Evolutionary conservation across 1,140 invertebrate species (phyloP), one percentile per base, ranked within the genome.

Genomic region (Eumaeus atala): DNA sequence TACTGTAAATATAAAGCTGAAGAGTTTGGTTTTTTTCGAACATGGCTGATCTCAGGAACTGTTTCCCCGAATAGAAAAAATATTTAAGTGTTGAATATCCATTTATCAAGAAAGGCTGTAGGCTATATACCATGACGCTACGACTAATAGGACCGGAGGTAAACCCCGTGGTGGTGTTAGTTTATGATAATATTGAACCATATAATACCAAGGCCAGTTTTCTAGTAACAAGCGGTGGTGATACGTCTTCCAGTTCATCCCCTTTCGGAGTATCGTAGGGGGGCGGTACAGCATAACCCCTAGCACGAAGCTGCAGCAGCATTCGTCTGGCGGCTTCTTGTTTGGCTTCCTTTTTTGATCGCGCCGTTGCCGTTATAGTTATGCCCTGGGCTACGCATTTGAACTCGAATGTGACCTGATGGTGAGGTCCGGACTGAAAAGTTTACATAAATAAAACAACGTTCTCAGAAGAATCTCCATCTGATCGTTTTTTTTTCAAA

Each of bases 271-370:
- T 16, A 18, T 56, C 49, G 54, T 68, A 82, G 12, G 76, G 74
- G 14, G 67, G 61, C 9, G 77, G 74, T 48, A 81, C 76, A 0
- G 51, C 4, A 28, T 59, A 16, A 0, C 78, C 78, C n/a, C 48
- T 49, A 6, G 53, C 51, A 18, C 65, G 58, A 10, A 83, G 66
- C 16, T 55, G 44, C 21, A 44, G 36, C 55, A 81, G 64, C 74
- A 77, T 72, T 11, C 63, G 33, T 1, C 66, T 58, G 7, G 81
- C 81, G 8, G 66, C 77, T 55, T 84, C 79, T 54, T 84, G 81
- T 50, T 84, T 84, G 14, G 78, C 81, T 51, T 81, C 77, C 54
- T 81, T 82, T 52, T 84, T 84, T n/a, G 76, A 78, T 38, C 71
- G 67, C 8, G 72, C 82, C n/a, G 55, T n/a, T 1, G 70, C 80